A percentile compares a stretch with the other conserved stretches of the same genome.
phyloP scores from a whole-genome alignment of 2,797 vertebrate genomes.

The Urosaurus nigricauda region DNA sequence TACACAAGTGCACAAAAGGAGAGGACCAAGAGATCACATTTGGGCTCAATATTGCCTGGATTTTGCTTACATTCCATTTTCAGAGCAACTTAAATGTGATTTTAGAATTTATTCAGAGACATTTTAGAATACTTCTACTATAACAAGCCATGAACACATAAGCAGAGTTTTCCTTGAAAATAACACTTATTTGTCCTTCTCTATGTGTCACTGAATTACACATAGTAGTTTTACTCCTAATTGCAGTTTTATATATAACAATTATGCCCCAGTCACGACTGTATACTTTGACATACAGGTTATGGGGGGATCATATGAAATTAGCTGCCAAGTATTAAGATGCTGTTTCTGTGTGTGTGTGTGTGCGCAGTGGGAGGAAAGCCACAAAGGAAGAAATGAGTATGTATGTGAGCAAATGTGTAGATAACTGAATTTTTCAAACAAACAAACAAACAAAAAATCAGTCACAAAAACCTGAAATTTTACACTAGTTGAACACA shows the following conservation, averaged over 20 bases:
- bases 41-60: not conserved
- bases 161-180: not conserved
- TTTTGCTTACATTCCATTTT: constrained; percentile 21
- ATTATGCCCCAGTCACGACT: too few relatives aligned
- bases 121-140: not conserved
- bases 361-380: not conserved
- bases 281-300: not conserved
- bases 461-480: not conserved
- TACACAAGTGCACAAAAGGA: constrained; percentile 49
- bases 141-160: accelerated
- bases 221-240: too few relatives aligned
- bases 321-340: not conserved
- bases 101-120: accelerated
- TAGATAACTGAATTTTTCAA: not conserved
- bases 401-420: not conserved
- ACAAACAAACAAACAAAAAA: not conserved
- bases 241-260: too few relatives aligned
- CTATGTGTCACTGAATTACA: too few relatives aligned
- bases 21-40: constrained; percentile 38
- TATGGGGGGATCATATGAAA: not conserved
- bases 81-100: constrained; percentile 25
- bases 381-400: not conserved
- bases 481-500: not conserved
- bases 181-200: not conserved
- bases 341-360: not conserved